Percentiles rank a stretch among this genome's conserved stretches.
These are phyloP conservation scores for Brachirus orientalis DNA, from an alignment of 2,113 vertebrate genomes.

Conservation along the genomic window DNA sequence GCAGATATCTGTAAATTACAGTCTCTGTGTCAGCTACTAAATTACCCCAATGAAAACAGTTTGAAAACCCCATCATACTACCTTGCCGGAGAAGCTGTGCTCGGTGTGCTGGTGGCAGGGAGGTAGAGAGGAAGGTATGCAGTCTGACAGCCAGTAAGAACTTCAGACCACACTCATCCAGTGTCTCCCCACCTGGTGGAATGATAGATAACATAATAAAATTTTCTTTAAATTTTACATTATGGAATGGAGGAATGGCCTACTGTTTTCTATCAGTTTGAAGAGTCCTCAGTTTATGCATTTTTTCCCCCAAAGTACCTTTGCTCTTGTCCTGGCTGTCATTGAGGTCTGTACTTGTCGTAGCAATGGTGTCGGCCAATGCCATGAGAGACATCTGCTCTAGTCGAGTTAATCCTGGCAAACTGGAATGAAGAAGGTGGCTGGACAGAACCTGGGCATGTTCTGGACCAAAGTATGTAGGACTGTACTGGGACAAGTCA, in stretches of 20 bases:
- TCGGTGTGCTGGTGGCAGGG: slow-evolving; percentile 89
- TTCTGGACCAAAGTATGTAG: slow-evolving; percentile 93
- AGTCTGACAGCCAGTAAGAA: slow-evolving; percentile 94
- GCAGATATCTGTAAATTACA: too few relatives aligned
- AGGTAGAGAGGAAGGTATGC: slow-evolving; percentile 94
- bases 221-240: slow-evolving; percentile 3
- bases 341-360: slow-evolving; percentile 94
- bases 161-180: slow-evolving; percentile 97
- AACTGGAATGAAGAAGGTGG: slow-evolving; percentile 93
- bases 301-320: slow-evolving; percentile 77
- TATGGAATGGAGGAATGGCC: neutral
- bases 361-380: slow-evolving; percentile 94
- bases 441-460: slow-evolving; percentile 94
- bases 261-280: neutral
- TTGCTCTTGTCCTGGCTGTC: slow-evolving; percentile 90
- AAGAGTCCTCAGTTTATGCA: neutral
- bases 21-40: neutral
- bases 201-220: slow-evolving; percentile 7
- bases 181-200: slow-evolving; percentile 91
- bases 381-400: slow-evolving; percentile 99
- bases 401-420: slow-evolving; percentile 94
- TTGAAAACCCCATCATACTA: slow-evolving; percentile 42
- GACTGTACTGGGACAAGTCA: slow-evolving; percentile 93
- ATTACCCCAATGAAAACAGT: neutral
- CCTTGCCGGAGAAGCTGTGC: slow-evolving; percentile 93